Conservation (phyloP, 2,888 invertebrate genomes). For the Perizoma affinitatum region DNA sequence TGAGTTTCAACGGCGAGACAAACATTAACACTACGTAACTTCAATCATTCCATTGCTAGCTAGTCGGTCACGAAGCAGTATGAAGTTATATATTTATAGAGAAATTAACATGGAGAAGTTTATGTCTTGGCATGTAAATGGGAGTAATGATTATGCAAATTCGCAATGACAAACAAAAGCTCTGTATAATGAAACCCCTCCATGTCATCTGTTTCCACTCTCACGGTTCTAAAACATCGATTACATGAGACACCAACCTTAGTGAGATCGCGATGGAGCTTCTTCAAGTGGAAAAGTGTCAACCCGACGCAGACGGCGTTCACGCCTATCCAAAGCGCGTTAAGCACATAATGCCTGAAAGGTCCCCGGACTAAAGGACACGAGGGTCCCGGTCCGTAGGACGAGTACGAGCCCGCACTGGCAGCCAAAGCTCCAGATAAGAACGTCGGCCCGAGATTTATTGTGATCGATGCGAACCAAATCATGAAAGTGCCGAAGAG, state of each 20-base stretch:
- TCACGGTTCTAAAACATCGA: slow-evolving; percentile 32
- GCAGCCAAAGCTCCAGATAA: slow-evolving; percentile 92
- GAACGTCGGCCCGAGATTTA: slow-evolving; percentile 95
- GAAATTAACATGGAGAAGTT: slow-evolving; percentile 67
- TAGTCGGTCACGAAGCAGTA: slow-evolving; percentile 57
- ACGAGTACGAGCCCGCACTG: slow-evolving; percentile 88
- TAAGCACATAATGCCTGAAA: slow-evolving; percentile 94
- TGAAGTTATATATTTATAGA: slow-evolving; percentile 51
- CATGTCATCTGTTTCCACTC: slow-evolving; percentile 54
- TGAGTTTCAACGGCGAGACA: slow-evolving; percentile 50
- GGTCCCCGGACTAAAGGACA: slow-evolving; percentile 95
- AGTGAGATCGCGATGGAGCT: slow-evolving; percentile 91
- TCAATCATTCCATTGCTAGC: slow-evolving; percentile 47
- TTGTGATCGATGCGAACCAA: slow-evolving; percentile 96
- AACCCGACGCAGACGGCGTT: slow-evolving; percentile 93
- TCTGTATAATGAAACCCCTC: slow-evolving; percentile 55
- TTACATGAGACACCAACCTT: slow-evolving; percentile 76
- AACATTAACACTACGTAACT: slow-evolving; percentile 56
- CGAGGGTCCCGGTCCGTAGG: slow-evolving; percentile 88
- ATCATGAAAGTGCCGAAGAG: slow-evolving; percentile 96
- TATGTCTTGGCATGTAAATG: slow-evolving; percentile 50
- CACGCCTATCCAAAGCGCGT: slow-evolving; percentile 95
- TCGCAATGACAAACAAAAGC: slow-evolving; percentile 47
- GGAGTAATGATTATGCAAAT: slow-evolving; percentile 52
- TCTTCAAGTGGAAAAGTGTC: slow-evolving; percentile 92